phyloP scores from a whole-genome alignment of 2,113 vertebrate genomes.

The Symphodus melops region DNA sequence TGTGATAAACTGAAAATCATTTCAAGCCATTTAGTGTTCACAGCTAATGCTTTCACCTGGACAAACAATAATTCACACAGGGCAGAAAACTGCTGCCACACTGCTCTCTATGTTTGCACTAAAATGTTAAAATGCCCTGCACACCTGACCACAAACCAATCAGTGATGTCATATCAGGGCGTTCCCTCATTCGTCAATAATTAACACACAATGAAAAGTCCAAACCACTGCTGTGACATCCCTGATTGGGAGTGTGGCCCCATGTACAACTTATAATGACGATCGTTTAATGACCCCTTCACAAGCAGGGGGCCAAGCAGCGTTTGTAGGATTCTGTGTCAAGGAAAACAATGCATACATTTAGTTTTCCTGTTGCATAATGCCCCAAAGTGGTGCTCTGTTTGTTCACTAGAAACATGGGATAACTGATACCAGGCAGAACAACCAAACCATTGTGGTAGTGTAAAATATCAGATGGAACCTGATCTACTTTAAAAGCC shows the following conservation, averaged over 20 bases:
- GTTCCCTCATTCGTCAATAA: constrained; percentile 1
- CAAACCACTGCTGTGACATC: constrained; percentile 30
- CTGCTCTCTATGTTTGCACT: constrained; percentile 7
- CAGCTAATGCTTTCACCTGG: neutral
- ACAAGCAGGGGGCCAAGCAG: neutral
- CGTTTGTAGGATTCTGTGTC: neutral
- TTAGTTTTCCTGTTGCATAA: neutral
- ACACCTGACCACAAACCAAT: constrained; percentile 26
- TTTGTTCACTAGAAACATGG: constrained; percentile 15
- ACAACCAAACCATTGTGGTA: constrained; percentile 55
- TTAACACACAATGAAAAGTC: neutral
- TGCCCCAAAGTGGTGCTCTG: neutral
- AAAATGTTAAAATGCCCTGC: constrained; percentile 1
- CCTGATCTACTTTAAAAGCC: constrained; percentile 63
- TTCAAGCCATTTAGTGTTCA: constrained; percentile 15
- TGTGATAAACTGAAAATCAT: constrained; percentile 17
- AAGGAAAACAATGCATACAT: neutral
- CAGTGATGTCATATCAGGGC: constrained; percentile 47
- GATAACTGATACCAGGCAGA: constrained; percentile 31
- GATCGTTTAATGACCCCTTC: neutral
- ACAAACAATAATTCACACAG: neutral
- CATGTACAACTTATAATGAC: neutral
- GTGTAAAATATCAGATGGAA: constrained; percentile 57
- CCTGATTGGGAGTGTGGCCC: constrained; percentile 28
- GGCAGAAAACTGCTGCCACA: constrained; percentile 10